Evolutionary conservation across 64 coral and sea anemone species (phyloP), one percentile per base, ranked within the genome.

Genomic region (Hydrozoanthus tunicans): DNA sequence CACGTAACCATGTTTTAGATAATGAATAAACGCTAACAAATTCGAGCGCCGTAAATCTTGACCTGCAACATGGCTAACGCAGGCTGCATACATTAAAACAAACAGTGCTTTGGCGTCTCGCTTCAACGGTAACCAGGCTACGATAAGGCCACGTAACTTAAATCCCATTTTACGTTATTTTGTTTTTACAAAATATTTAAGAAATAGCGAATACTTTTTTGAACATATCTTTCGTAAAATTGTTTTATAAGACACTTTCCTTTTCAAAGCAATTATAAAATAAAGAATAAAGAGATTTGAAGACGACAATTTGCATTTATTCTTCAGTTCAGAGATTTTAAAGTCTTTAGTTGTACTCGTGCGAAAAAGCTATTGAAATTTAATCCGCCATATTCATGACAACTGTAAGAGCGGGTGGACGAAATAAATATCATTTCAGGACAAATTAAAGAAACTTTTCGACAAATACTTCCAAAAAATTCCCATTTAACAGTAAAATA

Each of bases 71-170:
- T 43, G 12, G 23, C 67, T 9, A 7, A 8, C 13, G 11, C 4
- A 73, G 3, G 66, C 17, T n/a, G 83, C 84, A 88, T 88, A 74
- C 43, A 88, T 88, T 88, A 73, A 71, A 74, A 73, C 64, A 72
- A 32, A 70, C 64, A 86, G 1, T 70, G 5, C 3, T 23, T 52
- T 62, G 6, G 83, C 83, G 83, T 86, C 67, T 72, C 65, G 67
- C 65, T 73, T 86, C 65, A 86, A 15, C 59, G 83, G 83, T 86
- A 86, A 58, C 83, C 20, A 57, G 83, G 83, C 17, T 86, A 86
- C 83, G 0, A 43, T 51, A 63, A 63, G 1, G 23, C 79, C 23
- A 62, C 79, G 79, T 81, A 81, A 12, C 20, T 25, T 57, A 0
- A 24, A 58, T 59, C 7, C 6, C n/a, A 26, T 66, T 66, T 66